A percentile compares a stretch with the other conserved stretches of the same genome.
Evolutionary conservation across 2,797 vertebrate genomes (phyloP).

Genomic region (Sciurus carolinensis): DNA sequence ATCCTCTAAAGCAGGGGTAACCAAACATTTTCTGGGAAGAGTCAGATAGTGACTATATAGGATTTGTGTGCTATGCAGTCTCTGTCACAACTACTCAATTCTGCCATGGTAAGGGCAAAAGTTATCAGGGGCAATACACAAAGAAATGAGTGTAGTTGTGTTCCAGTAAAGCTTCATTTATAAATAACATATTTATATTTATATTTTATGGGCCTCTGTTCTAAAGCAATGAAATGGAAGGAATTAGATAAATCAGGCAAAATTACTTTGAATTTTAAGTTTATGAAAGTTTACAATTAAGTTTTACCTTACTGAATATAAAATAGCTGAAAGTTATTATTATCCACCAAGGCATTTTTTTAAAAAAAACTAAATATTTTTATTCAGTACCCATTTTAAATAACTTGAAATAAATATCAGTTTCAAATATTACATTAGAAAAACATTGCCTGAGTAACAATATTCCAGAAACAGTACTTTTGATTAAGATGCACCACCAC

Average conservation of each 20-base stretch:
- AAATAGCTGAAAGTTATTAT: constrained; percentile 32
- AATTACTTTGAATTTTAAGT: constrained; percentile 27
- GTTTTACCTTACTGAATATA: neutral
- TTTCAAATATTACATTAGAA: neutral
- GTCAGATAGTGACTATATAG: neutral
- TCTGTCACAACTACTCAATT: neutral
- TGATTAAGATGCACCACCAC: neutral
- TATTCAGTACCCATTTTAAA: neutral
- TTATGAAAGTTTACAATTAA: constrained; percentile 62
- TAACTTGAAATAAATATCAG: neutral
- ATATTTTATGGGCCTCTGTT: neutral
- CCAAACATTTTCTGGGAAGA: neutral
- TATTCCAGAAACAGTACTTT: neutral
- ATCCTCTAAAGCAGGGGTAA: neutral
- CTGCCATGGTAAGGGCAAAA: neutral
- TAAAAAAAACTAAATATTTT: neutral
- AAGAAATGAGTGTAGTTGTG: neutral
- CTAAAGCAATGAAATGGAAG: constrained; percentile 34
- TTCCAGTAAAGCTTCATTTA: constrained; percentile 11
- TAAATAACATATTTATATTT: too few species aligned
- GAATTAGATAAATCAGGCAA: constrained; percentile 44
- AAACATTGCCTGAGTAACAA: neutral
- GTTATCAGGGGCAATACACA: neutral
- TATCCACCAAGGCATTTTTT: neutral
- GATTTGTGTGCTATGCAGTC: neutral